Evolutionary conservation across 35 echinoderm and acorn worm genomes (phyloP).

Genomic region (Anneissia japonica): DNA sequence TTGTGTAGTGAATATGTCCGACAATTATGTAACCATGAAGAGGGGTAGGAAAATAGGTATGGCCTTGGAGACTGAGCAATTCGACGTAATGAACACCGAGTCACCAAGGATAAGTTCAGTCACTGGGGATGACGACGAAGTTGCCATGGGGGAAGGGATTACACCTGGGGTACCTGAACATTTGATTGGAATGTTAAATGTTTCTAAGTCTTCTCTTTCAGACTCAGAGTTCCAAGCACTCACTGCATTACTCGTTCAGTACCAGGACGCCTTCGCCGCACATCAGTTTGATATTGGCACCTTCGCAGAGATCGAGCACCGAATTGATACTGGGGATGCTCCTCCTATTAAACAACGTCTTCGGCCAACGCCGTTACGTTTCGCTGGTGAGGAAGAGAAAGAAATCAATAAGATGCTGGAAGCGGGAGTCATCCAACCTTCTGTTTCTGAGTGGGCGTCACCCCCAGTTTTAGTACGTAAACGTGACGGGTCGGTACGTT

Average conservation of each 20-base stretch:
- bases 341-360: conserved; percentile 33
- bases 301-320: conserved; percentile 20
- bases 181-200: neutral
- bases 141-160: too few relatives aligned
- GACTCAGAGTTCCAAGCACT: neutral
- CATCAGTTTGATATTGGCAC: conserved; percentile 38
- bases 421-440: conserved; percentile 46
- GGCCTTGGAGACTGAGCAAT: too few relatives aligned
- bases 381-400: conserved; percentile 27
- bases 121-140: too few relatives aligned
- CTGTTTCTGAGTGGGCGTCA: conserved; percentile 45
- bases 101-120: too few relatives aligned
- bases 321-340: conserved; percentile 22
- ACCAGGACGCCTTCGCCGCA: conserved; percentile 43
- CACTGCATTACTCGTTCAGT: neutral
- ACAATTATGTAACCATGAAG: too few relatives aligned
- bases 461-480: conserved; percentile 47
- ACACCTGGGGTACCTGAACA: neutral
- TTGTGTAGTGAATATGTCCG: too few relatives aligned
- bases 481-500: conserved; percentile 43
- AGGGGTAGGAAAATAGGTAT: too few relatives aligned
- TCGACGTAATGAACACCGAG: too few relatives aligned
- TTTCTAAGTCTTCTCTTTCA: neutral
- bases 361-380: conserved; percentile 42
- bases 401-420: conserved; percentile 39